Conservation (phyloP, 2,113 vertebrate species). For the Pelobates fuscus region DNA sequence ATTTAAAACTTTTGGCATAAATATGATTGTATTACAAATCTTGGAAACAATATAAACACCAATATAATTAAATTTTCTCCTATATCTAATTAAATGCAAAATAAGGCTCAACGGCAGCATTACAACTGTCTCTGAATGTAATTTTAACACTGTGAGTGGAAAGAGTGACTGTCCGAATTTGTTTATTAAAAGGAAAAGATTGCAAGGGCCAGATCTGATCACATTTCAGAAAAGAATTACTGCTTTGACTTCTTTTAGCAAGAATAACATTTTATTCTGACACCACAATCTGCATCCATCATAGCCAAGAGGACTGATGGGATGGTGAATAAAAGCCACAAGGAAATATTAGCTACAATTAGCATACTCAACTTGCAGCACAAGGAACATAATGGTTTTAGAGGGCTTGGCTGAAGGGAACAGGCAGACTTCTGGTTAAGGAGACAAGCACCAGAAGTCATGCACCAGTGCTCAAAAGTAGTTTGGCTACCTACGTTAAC, state of each 20-base stretch:
- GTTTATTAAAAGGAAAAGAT: background rate
- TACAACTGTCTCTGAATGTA: background rate
- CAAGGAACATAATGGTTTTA: conserved; percentile 13
- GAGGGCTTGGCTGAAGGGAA: conserved; percentile 9
- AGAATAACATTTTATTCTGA: background rate
- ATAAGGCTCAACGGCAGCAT: background rate
- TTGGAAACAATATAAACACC: background rate
- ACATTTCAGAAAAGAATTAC: background rate
- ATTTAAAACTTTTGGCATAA: background rate
- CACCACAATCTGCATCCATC: conserved; percentile 3
- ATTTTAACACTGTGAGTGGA: background rate
- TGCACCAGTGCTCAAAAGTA: background rate
- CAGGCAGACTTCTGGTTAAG: conserved; percentile 1
- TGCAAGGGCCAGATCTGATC: background rate
- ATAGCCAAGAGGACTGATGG: conserved; percentile 16
- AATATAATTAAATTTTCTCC: background rate
- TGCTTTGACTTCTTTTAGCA: background rate
- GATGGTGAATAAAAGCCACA: conserved; percentile 21
- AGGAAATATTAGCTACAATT: conserved; percentile 25
- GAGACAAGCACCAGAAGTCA: background rate
- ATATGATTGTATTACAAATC: background rate
- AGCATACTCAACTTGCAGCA: conserved; percentile 10
- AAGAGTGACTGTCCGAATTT: background rate
- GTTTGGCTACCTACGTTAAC: background rate
- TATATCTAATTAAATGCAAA: background rate